phyloP scores from a whole-genome alignment of 35 echinoderm and acorn worm genomes.

The Ophioderma brevispina region DNA sequence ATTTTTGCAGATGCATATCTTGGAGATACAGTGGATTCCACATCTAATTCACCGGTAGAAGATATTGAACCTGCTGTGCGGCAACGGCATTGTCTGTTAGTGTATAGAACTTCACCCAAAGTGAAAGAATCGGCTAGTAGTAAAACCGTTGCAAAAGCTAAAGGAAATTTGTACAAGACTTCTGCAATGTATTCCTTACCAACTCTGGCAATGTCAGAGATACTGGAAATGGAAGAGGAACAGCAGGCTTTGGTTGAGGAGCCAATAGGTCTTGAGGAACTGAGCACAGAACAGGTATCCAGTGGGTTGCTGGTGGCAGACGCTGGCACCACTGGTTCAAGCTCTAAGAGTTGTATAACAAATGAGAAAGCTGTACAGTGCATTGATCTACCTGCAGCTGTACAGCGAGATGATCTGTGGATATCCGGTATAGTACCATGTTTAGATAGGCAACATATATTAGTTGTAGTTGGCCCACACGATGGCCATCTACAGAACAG shows the following conservation, averaged over 20 bases:
- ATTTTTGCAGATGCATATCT: conserved; percentile 54
- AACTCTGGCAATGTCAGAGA: conserved; percentile 44
- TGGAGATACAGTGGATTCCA: conserved; percentile 43
- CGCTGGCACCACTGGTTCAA: background rate
- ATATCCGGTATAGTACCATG: conserved; percentile 24
- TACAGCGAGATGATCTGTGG: conserved; percentile 49
- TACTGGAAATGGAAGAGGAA: conserved; percentile 61
- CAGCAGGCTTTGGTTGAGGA: conserved; percentile 28
- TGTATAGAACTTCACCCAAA: conserved; percentile 25
- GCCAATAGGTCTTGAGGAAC: conserved; percentile 4
- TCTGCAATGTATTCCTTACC: conserved; percentile 39
- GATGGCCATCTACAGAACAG: conserved; percentile 29
- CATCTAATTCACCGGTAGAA: background rate
- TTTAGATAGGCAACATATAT: conserved; percentile 51
- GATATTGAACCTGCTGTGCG: background rate
- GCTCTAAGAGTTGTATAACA: background rate
- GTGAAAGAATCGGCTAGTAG: conserved; percentile 4
- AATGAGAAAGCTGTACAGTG: conserved; percentile 56
- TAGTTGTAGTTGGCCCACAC: conserved; percentile 59
- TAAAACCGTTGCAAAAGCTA: conserved; percentile 39
- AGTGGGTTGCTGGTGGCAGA: background rate
- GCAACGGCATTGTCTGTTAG: conserved; percentile 35
- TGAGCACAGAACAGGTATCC: background rate
- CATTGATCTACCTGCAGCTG: conserved; percentile 28
- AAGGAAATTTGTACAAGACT: conserved; percentile 14